phyloP scores from a whole-genome alignment of 2,113 vertebrate genomes.

The Percopsis transmontana region DNA sequence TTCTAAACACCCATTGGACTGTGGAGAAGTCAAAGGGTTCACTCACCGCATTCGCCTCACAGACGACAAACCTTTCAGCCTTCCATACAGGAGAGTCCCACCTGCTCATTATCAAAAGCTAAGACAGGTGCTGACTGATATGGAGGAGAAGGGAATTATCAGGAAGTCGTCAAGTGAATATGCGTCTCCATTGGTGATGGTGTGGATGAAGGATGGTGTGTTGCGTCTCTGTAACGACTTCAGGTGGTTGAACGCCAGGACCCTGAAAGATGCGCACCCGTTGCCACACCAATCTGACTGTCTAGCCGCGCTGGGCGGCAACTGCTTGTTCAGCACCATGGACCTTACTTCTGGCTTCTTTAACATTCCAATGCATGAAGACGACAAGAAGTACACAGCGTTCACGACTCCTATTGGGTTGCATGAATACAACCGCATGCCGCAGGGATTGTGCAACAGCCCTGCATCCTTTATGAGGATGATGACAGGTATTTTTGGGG shows the following conservation, averaged over 20 bases:
- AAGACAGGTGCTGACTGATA: slow-evolving; percentile 4
- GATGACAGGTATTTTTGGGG: slow-evolving; percentile 9
- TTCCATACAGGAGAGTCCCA: slow-evolving; percentile 7
- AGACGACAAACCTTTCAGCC: slow-evolving; percentile 16
- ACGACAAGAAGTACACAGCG: slow-evolving; percentile 12
- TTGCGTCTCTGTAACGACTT: slow-evolving; percentile 4
- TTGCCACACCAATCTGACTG: slow-evolving; percentile 1
- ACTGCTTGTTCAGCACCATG: neutral
- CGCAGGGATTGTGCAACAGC: slow-evolving; percentile 16
- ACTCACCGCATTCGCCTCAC: slow-evolving; percentile 5
- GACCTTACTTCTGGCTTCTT: slow-evolving; percentile 14
- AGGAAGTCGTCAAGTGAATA: slow-evolving; percentile 3
- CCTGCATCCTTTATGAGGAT: slow-evolving; percentile 16
- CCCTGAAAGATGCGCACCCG: slow-evolving; percentile 1
- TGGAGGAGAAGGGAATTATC: slow-evolving; percentile 12
- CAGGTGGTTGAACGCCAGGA: slow-evolving; percentile 3
- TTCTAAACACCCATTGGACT: slow-evolving; percentile 25
- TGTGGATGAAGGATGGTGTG: slow-evolving; percentile 7
- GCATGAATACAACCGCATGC: slow-evolving; percentile 22
- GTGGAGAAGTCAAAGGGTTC: slow-evolving; percentile 17
- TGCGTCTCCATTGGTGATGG: slow-evolving; percentile 8
- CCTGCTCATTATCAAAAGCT: slow-evolving; percentile 16
- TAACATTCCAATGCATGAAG: slow-evolving; percentile 4
- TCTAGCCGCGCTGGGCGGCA: slow-evolving; percentile 7
- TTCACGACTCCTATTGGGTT: slow-evolving; percentile 22